Evolutionary conservation across 1,140 invertebrate genomes (phyloP).

Genomic region (Himalopsyche phryganea): DNA sequence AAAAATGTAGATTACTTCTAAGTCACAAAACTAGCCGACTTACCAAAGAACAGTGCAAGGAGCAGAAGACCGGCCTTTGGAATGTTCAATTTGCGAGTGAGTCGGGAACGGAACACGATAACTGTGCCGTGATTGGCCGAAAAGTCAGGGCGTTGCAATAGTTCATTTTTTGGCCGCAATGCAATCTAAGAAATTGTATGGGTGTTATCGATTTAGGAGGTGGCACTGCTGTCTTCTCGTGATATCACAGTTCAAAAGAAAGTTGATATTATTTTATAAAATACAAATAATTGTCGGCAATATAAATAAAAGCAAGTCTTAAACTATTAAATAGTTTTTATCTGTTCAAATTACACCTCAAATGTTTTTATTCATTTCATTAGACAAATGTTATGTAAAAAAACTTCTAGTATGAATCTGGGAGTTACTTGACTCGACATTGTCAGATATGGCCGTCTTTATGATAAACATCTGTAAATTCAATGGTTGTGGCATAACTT

Average conservation of each 20-base stretch:
- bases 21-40: conserved; percentile 48
- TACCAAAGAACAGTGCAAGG: conserved; percentile 61
- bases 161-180: conserved; percentile 44
- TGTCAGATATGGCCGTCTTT: conserved; percentile 74
- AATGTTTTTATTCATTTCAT: background rate
- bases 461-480: conserved; percentile 84
- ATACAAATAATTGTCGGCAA: background rate
- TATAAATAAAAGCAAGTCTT: background rate
- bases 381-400: conserved; percentile 19
- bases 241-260: conserved; percentile 4
- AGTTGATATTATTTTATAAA: conserved; percentile 35
- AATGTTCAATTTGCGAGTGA: conserved; percentile 61
- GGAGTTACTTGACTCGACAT: conserved; percentile 16
- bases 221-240: conserved; percentile 13
- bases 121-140: conserved; percentile 41
- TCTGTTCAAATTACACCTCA: too few species aligned
- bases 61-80: conserved; percentile 61
- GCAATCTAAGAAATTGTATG: conserved; percentile 38
- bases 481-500: conserved; percentile 77
- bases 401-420: conserved; percentile 1
- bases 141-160: conserved; percentile 34
- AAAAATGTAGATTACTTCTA: conserved; percentile 42
- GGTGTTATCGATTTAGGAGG: conserved; percentile 13
- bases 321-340: background rate
- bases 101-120: conserved; percentile 42